Evolutionary conservation across 2,113 vertebrate species (phyloP).

Genomic region (Cercocebus atys): DNA sequence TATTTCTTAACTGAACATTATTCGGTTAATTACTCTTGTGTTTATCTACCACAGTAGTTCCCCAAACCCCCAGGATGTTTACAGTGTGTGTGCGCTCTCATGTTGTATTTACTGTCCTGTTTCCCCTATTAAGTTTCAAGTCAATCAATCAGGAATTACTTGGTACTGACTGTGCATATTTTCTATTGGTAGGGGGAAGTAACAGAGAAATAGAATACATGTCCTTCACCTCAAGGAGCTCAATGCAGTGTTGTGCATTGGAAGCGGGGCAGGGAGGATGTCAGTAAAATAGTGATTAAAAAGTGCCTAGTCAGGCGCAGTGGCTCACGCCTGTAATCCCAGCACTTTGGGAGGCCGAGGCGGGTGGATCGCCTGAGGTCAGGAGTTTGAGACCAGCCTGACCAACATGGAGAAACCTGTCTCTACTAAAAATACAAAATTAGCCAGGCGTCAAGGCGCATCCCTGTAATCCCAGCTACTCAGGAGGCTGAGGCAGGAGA

Average conservation of each 20-base stretch:
- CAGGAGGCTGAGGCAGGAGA: no score
- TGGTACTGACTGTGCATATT: neutral
- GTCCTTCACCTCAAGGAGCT: neutral
- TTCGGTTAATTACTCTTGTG: conserved; percentile 7
- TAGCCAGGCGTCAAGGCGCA: no score
- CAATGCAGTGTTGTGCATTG: neutral
- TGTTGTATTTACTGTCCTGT: conserved; percentile 20
- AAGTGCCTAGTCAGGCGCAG: neutral
- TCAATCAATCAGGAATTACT: conserved; percentile 26
- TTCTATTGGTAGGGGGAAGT: neutral
- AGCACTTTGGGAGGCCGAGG: no score
- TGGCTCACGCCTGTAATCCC: no score
- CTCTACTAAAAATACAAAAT: no score
- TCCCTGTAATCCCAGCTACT: no score
- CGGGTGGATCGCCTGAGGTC: no score
- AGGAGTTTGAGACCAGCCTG: no score
- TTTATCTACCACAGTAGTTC: neutral
- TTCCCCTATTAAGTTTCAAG: conserved; percentile 26
- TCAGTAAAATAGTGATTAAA: neutral
- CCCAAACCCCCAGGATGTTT: neutral
- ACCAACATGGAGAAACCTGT: no score
- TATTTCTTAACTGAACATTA: conserved; percentile 5
- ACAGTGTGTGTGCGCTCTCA: neutral
- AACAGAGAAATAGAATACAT: neutral
- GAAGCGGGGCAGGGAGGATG: neutral